Base-by-base conservation (phyloP, 2,797 vertebrate species). In the Geotrypetes seraphini region DNA sequence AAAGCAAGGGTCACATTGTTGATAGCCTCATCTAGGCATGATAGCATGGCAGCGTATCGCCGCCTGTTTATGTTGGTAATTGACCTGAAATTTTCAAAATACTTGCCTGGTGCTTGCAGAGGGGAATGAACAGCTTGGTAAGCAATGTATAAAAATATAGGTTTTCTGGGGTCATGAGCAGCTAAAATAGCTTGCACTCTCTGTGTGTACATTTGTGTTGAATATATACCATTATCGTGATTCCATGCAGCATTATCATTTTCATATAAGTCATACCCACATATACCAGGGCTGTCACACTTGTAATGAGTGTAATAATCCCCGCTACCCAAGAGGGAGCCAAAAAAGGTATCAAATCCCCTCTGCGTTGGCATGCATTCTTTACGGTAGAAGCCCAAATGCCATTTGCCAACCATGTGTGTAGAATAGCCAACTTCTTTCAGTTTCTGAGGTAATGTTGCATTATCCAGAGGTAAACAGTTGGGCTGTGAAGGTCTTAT, bases 331-430 rank as follows among this genome's bases (percentile, higher is more conserved):
- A 95, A 58, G 12, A 98, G 83, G 1, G 88, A 96, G 30, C 96
- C 95, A 0, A 99, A 97, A 71, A 97, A 99, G 3, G 87, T 86
- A 66, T 99, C 88, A 2, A 99, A 98, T 2, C 96, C 96, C 16
- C 92, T 87, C 39, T 88, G 85, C 0, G 93, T 99, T 44, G 96
- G 96, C 78, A 99, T 78, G 64, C 94, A 98, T 47, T 86, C 86
- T 7, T 86, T 84, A 49, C 88, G 88, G 61, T 96, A 97, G 63
- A 99, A 97, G 2, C 96, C 96, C 54, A 99, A 66, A 63, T 98
- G 96, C 96, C 96, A 99, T 66, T 97, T 98, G 39, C 96, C 96
- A 48, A 99, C 91, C 95, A 97, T 98, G 53, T 99, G 91, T 0
- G 94, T 97, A 31, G 92, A 75, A 50, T 99, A 98, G 20, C 95